phyloP scores from a whole-genome alignment of 2,113 vertebrate genomes.

The Vulpes vulpes region DNA sequence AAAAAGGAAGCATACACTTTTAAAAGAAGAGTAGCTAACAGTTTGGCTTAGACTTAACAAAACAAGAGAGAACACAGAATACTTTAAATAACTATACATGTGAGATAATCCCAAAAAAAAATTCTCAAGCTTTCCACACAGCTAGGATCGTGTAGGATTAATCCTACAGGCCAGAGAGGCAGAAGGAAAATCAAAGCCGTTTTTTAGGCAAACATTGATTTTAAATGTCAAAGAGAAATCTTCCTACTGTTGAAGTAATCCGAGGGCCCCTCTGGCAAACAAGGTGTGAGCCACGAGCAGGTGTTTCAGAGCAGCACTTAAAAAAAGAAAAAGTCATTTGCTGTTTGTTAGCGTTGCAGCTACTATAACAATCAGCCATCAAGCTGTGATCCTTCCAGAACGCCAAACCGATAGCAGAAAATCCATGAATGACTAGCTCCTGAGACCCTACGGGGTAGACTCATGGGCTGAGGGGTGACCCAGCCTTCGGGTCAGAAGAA shows the following conservation, averaged over 20 bases:
- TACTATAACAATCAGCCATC: constrained; percentile 67
- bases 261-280: constrained; percentile 40
- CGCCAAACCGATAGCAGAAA: constrained; percentile 69
- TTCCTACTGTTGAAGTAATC: constrained; percentile 9
- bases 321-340: constrained; percentile 15
- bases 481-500: constrained; percentile 62
- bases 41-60: constrained; percentile 17
- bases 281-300: constrained; percentile 48
- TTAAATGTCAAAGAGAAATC: constrained; percentile 60
- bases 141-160: not conserved
- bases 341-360: constrained; percentile 56
- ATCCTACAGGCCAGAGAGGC: not conserved
- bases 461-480: constrained; percentile 68
- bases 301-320: constrained; percentile 36
- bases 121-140: not conserved
- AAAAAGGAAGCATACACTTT: not conserved
- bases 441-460: constrained; percentile 36
- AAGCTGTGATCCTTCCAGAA: constrained; percentile 55
- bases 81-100: not conserved
- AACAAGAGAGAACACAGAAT: not conserved
- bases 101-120: not conserved
- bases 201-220: constrained; percentile 55
- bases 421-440: constrained; percentile 59
- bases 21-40: not conserved
- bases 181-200: not conserved